Evolutionary conservation across 2,113 vertebrate genomes (phyloP).

Genomic region (Apus apus): DNA sequence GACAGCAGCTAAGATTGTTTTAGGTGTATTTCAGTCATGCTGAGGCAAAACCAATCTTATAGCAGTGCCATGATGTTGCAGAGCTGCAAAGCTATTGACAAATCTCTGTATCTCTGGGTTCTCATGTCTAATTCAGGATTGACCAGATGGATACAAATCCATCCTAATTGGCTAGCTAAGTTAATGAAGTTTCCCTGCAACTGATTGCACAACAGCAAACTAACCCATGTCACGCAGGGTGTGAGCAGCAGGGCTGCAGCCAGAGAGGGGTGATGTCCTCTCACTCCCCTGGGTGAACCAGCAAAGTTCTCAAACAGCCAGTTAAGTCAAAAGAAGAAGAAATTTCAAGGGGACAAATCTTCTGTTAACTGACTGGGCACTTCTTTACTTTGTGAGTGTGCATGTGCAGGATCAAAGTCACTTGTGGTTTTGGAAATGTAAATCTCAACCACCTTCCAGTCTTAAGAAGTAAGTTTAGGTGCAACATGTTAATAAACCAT

Average conservation of each 20-base stretch:
- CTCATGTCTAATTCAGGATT: background rate
- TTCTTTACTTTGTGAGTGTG: background rate
- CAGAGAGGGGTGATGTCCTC: rapidly evolving
- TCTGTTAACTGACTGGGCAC: background rate
- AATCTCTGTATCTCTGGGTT: background rate
- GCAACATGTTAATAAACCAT: background rate
- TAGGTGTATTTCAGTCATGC: background rate
- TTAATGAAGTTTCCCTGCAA: constrained; percentile 5
- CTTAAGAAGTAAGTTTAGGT: background rate
- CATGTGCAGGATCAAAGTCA: background rate
- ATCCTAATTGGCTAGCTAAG: constrained; percentile 11
- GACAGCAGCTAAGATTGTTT: background rate
- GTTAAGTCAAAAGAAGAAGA: background rate
- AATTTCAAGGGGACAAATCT: background rate
- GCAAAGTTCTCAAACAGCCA: background rate
- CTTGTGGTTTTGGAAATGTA: background rate
- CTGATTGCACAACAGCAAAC: background rate
- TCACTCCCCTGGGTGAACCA: background rate
- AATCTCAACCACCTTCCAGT: background rate
- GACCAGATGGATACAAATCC: background rate
- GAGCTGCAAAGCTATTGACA: background rate
- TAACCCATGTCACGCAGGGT: rapidly evolving
- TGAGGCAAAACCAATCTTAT: background rate
- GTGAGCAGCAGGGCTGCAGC: background rate
- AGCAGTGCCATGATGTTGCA: background rate